These are phyloP conservation scores for Numenius phaeopus DNA, from an alignment of 2,797 vertebrate species.

Conservation along the genomic window DNA sequence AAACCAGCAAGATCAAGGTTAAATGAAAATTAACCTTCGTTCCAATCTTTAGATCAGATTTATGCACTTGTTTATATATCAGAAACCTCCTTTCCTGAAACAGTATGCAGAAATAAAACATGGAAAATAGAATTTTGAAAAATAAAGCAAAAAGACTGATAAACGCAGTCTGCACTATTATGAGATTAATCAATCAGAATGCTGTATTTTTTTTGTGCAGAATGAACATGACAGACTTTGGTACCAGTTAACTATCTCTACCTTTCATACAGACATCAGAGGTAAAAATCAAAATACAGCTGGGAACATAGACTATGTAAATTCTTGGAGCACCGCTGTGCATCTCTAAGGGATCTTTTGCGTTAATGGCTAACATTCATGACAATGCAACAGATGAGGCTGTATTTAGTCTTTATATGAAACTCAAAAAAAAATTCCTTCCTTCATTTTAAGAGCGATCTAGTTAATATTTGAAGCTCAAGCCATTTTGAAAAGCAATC, in stretches of 20 bases:
- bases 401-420: not conserved
- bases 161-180: not conserved
- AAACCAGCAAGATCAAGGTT: not conserved
- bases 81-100: not conserved
- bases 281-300: not conserved
- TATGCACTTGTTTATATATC: not conserved
- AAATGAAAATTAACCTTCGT: not conserved
- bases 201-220: not conserved
- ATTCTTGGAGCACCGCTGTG: not conserved
- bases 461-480: not conserved
- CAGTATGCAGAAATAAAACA: not conserved
- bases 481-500: not conserved
- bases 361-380: not conserved
- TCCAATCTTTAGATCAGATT: not conserved
- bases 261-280: not conserved
- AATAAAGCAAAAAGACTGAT: not conserved
- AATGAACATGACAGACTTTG: not conserved
- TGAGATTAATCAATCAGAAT: not conserved
- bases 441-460: not conserved
- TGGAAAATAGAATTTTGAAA: not conserved
- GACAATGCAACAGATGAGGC: not conserved
- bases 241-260: not conserved
- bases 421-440: not conserved
- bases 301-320: not conserved
- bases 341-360: not conserved